phyloP scores from a whole-genome alignment of 2,888 invertebrate genomes.

The Melinopterus prodromus region DNA sequence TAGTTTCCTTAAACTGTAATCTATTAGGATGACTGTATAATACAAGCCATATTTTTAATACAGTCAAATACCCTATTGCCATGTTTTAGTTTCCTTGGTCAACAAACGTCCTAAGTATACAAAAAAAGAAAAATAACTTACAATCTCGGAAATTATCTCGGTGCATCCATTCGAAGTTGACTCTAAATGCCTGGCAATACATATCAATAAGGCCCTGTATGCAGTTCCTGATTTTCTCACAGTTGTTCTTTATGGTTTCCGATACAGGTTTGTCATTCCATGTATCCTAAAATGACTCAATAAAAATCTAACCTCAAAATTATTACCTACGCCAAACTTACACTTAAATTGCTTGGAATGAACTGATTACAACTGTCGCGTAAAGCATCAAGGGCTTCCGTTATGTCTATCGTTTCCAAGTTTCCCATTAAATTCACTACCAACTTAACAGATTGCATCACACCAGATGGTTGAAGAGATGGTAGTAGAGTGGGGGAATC shows the following conservation, averaged over 20 bases:
- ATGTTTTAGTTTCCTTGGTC: not conserved
- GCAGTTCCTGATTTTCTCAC: constrained; percentile 79
- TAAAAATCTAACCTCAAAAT: not conserved
- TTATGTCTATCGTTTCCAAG: constrained; percentile 88
- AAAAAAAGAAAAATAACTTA: constrained; percentile 49
- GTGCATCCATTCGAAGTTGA: constrained; percentile 77
- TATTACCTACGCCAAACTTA: constrained; percentile 37
- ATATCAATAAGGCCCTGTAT: constrained; percentile 85
- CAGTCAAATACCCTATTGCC: no score
- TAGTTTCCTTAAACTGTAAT: no score
- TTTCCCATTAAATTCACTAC: constrained; percentile 89
- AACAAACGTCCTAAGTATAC: not conserved
- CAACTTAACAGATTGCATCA: constrained; percentile 91
- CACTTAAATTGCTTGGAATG: constrained; percentile 43
- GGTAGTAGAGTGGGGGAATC: constrained; percentile 56
- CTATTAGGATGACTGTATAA: no score
- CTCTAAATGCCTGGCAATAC: constrained; percentile 84
- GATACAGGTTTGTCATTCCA: constrained; percentile 62
- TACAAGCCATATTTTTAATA: no score
- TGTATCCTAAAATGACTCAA: constrained; percentile 29
- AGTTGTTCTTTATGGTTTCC: constrained; percentile 71
- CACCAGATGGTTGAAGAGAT: constrained; percentile 71
- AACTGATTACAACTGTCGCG: constrained; percentile 50
- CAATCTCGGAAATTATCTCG: constrained; percentile 48
- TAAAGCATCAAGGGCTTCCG: constrained; percentile 69